Evolutionary conservation across 2,797 vertebrate species (phyloP).

Genomic region (Sebastes kiyomatsui): DNA sequence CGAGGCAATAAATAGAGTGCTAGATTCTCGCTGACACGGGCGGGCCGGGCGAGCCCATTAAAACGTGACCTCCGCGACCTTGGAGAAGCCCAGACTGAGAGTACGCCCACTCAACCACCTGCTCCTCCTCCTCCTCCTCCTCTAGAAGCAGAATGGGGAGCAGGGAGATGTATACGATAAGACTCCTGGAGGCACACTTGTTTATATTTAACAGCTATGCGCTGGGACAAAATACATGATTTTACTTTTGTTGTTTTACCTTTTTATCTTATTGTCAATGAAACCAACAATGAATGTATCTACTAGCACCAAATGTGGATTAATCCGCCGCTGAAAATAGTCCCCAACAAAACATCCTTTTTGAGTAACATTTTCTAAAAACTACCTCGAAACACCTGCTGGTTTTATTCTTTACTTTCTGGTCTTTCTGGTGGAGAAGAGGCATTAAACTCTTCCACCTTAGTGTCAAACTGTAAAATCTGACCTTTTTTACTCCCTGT

Average conservation of each 20-base stretch:
- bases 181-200: not conserved
- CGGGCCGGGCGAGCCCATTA: constrained; percentile 62
- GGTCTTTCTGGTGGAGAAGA: too few relatives aligned
- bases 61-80: constrained; percentile 69
- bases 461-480: too few relatives aligned
- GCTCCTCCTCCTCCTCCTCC: constrained; percentile 59
- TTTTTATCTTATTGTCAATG: not conserved
- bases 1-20: constrained; percentile 58
- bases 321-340: too few relatives aligned
- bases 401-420: too few relatives aligned
- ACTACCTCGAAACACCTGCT: too few relatives aligned
- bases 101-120: constrained; percentile 73
- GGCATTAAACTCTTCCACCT: too few relatives aligned
- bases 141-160: not conserved
- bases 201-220: not conserved
- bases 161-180: not conserved
- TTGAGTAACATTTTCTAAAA: too few relatives aligned
- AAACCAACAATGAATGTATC: too few relatives aligned
- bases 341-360: too few relatives aligned
- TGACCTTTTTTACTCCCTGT: too few relatives aligned
- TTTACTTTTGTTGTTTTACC: not conserved
- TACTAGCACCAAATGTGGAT: too few relatives aligned
- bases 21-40: constrained; percentile 62
- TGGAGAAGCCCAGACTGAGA: constrained; percentile 38
- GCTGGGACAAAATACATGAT: not conserved